A percentile compares a stretch with the other conserved stretches of the same genome.
phyloP scores from a whole-genome alignment of 1,140 invertebrate species.

The Lutraria rhynchaena region DNA sequence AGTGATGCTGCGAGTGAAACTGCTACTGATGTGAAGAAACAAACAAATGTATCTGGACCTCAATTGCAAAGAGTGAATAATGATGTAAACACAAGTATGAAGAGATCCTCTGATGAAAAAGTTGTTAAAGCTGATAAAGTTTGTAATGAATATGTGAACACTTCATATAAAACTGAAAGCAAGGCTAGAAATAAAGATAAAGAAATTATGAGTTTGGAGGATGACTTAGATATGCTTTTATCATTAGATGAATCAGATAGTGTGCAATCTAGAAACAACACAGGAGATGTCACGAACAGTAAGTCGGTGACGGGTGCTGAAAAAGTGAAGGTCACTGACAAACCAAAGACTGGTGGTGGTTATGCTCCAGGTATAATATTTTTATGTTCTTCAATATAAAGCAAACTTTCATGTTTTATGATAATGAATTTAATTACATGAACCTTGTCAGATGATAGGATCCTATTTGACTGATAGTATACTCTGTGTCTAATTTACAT shows the following conservation, averaged over 20 bases:
- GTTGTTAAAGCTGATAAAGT: neutral
- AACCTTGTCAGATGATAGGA: no score
- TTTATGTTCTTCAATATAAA: neutral
- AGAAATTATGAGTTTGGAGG: conserved; percentile 7
- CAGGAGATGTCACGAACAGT: neutral
- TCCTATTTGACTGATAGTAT: no score
- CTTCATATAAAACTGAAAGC: neutral
- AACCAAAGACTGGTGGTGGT: neutral
- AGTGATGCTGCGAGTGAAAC: no score
- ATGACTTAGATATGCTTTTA: conserved; percentile 28
- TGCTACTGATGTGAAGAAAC: no score
- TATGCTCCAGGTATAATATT: neutral
- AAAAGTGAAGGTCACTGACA: neutral
- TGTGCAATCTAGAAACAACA: neutral
- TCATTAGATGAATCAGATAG: neutral
- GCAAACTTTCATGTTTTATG: no score
- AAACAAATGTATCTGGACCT: no score
- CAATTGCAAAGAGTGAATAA: no score
- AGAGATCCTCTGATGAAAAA: neutral
- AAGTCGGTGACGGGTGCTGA: neutral
- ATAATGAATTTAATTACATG: no score
- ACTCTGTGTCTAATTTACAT: no score
- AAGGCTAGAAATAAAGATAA: neutral
- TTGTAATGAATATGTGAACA: neutral
- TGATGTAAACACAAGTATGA: no score